A percentile compares a stretch with the other conserved stretches of the same genome.
Conservation (phyloP, 1,140 invertebrate genomes). For the Batillaria attramentaria region DNA sequence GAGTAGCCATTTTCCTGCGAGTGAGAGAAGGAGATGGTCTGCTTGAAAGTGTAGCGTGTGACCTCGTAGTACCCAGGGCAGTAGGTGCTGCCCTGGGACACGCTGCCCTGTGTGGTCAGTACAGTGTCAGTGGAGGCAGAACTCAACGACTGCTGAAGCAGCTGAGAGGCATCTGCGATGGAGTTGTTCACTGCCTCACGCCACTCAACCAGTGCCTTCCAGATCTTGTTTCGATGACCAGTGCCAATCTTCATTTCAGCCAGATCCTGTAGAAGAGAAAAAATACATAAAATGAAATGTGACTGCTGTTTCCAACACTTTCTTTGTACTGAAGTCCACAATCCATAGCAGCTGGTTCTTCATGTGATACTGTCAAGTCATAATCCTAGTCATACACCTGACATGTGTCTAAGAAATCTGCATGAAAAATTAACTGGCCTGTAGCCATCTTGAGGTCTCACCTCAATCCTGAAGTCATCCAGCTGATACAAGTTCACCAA, state of each 20-base stretch:
- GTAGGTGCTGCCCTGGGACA: slow-evolving; percentile 56
- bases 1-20: too few relatives aligned
- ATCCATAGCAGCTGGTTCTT: not conserved
- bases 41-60: slow-evolving; percentile 69
- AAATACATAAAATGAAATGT: slow-evolving; percentile 6
- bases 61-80: slow-evolving; percentile 66
- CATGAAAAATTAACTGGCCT: too few relatives aligned
- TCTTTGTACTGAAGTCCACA: not conserved
- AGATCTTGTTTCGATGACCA: slow-evolving; percentile 65
- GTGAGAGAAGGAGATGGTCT: slow-evolving; percentile 60
- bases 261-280: slow-evolving; percentile 58
- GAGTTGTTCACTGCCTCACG: slow-evolving; percentile 19
- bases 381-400: not conserved
- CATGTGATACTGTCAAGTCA: too few relatives aligned
- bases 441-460: too few relatives aligned
- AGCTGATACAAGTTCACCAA: slow-evolving; percentile 63
- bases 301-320: too few relatives aligned
- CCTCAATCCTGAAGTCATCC: slow-evolving; percentile 64
- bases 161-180: slow-evolving; percentile 43
- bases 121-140: slow-evolving; percentile 54
- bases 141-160: slow-evolving; percentile 41
- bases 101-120: slow-evolving; percentile 35
- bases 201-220: slow-evolving; percentile 64
- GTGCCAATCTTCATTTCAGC: slow-evolving; percentile 67
- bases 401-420: not conserved